Evolutionary conservation across 2,113 vertebrate genomes (phyloP).

Genomic region (Speoplatyrhinus poulsoni): DNA sequence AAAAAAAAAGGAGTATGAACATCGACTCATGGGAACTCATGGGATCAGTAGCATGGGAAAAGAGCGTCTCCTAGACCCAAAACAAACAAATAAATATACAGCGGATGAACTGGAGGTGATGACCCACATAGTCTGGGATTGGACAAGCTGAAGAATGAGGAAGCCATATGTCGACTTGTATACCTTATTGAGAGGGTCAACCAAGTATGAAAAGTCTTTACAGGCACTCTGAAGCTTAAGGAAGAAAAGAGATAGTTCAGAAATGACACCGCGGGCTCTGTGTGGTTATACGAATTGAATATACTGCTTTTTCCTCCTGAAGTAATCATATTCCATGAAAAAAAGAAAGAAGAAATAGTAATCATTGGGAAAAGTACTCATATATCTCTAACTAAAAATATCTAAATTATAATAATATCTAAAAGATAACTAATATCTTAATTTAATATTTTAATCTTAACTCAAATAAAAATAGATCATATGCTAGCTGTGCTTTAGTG

Average conservation of each 20-base stretch:
- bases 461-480: no score
- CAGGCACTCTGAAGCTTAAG: constrained; percentile 79
- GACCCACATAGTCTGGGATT: constrained; percentile 9
- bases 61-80: constrained; percentile 35
- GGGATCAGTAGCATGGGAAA: constrained; percentile 20
- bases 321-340: background rate
- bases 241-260: constrained; percentile 60
- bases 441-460: no score
- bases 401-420: background rate
- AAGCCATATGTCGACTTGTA: constrained; percentile 8
- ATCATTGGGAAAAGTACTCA: background rate
- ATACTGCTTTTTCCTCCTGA: background rate
- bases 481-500: no score
- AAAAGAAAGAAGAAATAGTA: background rate
- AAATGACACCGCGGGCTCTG: constrained; percentile 7
- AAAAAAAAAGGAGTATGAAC: background rate
- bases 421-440: no score
- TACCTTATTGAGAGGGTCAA: constrained; percentile 81
- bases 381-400: background rate
- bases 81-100: constrained; percentile 29
- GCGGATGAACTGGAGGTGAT: constrained; percentile 12
- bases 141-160: constrained; percentile 19
- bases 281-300: background rate
- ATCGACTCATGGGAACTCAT: constrained; percentile 18
- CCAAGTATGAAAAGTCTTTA: constrained; percentile 81